These are phyloP conservation scores for Percopsis omiscomaycus DNA, from an alignment of 2,797 vertebrate genomes.

Conservation along the genomic window DNA sequence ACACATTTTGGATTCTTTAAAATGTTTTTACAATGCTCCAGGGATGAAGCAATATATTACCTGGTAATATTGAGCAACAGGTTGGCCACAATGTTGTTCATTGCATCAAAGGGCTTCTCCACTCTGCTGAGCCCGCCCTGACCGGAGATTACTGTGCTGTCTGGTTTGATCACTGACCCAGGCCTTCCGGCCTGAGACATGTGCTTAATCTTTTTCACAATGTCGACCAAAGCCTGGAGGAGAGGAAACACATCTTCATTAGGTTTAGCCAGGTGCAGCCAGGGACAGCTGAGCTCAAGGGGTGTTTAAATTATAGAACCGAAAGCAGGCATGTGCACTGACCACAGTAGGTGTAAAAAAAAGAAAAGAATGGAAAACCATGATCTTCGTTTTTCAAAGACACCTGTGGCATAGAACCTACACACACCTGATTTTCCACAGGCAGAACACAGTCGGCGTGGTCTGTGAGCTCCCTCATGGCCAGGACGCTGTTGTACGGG, in stretches of 20 bases:
- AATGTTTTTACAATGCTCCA: no score
- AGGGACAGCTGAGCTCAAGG: no score
- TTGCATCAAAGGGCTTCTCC: conserved; percentile 91
- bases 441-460: conserved; percentile 94
- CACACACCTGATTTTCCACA: conserved; percentile 91
- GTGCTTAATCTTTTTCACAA: conserved; percentile 89
- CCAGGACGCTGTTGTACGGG: conserved; percentile 94
- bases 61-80: conserved; percentile 92
- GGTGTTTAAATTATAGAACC: no score
- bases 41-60: conserved; percentile 62
- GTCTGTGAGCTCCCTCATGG: conserved; percentile 93
- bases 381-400: no score
- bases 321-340: no score
- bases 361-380: no score
- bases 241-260: background rate
- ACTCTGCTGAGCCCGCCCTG: conserved; percentile 66
- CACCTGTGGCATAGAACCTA: background rate
- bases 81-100: conserved; percentile 98
- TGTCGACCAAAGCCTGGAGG: conserved; percentile 88
- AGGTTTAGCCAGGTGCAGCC: background rate
- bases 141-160: conserved; percentile 81
- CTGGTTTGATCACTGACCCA: conserved; percentile 77
- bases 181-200: conserved; percentile 79
- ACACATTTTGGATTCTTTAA: no score
- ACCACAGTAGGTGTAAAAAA: no score